Evolutionary conservation across 2,113 vertebrate genomes (phyloP).

Genomic region (Sitta europaea): DNA sequence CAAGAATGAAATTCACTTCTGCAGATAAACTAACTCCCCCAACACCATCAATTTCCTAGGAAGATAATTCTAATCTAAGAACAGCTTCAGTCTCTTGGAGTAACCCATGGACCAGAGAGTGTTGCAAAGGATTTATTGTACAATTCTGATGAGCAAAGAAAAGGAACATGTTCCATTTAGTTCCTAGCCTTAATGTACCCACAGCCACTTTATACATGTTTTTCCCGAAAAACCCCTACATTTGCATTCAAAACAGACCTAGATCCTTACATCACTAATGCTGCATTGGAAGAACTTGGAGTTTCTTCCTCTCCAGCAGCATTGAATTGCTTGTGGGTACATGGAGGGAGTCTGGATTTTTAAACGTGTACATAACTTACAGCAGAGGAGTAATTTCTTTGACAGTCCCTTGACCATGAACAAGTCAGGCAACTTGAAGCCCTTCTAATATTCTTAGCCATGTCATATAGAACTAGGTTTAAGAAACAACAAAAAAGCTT

Average conservation of each 20-base stretch:
- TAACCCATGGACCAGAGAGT: not conserved
- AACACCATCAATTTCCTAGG: not conserved
- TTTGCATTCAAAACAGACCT: not conserved
- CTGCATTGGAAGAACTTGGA: not conserved
- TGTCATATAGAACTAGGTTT: not conserved
- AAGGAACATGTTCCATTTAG: not conserved
- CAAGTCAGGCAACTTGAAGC: not conserved
- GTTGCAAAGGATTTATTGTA: not conserved
- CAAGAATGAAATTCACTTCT: not conserved
- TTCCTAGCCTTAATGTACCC: not conserved
- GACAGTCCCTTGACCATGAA: not conserved
- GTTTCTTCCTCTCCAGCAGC: not conserved
- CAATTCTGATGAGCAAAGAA: not conserved
- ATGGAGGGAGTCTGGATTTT: not conserved
- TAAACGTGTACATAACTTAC: fast-evolving
- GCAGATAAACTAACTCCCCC: not conserved
- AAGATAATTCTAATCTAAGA: not conserved
- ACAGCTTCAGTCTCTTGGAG: not conserved
- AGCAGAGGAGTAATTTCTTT: not conserved
- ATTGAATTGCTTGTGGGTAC: not conserved
- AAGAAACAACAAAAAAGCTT: not conserved
- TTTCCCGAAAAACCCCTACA: not conserved
- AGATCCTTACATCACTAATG: not conserved
- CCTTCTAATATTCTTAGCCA: not conserved
- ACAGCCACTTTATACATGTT: not conserved